Evolutionary conservation across 2,888 invertebrate species (phyloP).

Genomic region (Auanema sp.): DNA sequence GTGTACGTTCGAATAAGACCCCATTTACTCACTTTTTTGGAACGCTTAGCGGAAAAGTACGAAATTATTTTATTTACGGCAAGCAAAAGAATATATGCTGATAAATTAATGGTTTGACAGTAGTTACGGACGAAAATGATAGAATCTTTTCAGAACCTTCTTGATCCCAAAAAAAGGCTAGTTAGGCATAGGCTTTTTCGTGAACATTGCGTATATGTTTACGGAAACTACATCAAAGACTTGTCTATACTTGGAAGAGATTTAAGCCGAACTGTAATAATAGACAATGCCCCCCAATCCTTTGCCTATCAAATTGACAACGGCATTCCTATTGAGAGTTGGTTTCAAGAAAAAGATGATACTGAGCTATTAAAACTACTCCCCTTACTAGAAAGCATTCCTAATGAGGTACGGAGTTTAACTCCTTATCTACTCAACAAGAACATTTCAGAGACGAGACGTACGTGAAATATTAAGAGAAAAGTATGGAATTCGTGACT

Average conservation of each 20-base stretch:
- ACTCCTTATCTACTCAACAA: neutral
- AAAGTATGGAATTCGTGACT: slow-evolving; percentile 85
- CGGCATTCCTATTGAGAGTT: slow-evolving; percentile 94
- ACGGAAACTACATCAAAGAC: slow-evolving; percentile 94
- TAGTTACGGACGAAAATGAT: neutral
- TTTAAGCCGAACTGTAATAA: slow-evolving; percentile 82
- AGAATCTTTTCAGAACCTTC: slow-evolving; percentile 71
- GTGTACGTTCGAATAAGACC: slow-evolving; percentile 85
- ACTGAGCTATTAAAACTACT: slow-evolving; percentile 85
- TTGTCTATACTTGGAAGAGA: slow-evolving; percentile 88
- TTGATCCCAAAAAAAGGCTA: slow-evolving; percentile 84
- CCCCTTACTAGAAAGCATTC: slow-evolving; percentile 79
- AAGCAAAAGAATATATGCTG: slow-evolving; percentile 90
- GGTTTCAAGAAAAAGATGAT: slow-evolving; percentile 89
- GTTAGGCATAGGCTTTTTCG: slow-evolving; percentile 87
- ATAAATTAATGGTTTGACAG: slow-evolving; percentile 75
- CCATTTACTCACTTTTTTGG: slow-evolving; percentile 86
- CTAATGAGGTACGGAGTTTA: slow-evolving; percentile 20
- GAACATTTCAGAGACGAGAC: slow-evolving; percentile 75
- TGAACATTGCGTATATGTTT: slow-evolving; percentile 90
- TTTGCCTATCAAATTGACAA: slow-evolving; percentile 91
- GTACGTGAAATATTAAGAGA: slow-evolving; percentile 88
- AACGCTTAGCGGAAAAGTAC: slow-evolving; percentile 81
- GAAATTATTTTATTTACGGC: slow-evolving; percentile 95
- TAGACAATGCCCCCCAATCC: slow-evolving; percentile 85